Percentiles rank a stretch among this genome's conserved stretches.
phyloP scores from a whole-genome alignment of 2,113 vertebrate species.

The Glareola pratincola region DNA sequence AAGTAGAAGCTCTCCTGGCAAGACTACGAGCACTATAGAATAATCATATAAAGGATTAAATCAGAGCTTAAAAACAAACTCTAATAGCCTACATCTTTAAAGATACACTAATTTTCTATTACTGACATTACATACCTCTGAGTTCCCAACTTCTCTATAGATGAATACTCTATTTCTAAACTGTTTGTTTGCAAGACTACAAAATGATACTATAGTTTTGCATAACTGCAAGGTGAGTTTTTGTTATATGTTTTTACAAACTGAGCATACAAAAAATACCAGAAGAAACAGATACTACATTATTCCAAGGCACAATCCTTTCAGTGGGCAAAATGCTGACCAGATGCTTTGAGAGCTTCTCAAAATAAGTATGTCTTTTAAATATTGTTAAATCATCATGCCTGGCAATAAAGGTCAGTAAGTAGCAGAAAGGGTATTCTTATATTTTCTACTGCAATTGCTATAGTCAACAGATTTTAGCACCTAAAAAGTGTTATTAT shows the following conservation, averaged over 20 bases:
- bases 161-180: neutral
- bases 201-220: neutral
- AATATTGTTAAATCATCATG: conserved; percentile 18
- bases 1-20: conserved; percentile 93
- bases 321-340: neutral
- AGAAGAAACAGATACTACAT: neutral
- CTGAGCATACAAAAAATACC: neutral
- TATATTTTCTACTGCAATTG: conserved; percentile 8
- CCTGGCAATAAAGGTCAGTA: neutral
- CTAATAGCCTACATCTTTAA: conserved; percentile 29
- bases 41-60: conserved; percentile 39
- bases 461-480: neutral
- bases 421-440: neutral
- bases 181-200: neutral
- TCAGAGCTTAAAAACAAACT: conserved; percentile 22
- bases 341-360: conserved; percentile 18
- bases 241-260: neutral
- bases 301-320: neutral
- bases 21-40: conserved; percentile 87
- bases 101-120: conserved; percentile 30
- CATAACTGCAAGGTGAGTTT: conserved; percentile 18
- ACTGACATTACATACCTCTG: conserved; percentile 1
- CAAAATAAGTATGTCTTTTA: conserved; percentile 30
- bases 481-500: neutral
- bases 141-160: conserved; percentile 7